Evolutionary conservation across 2,888 invertebrate species (phyloP), one percentile per base, ranked within the genome.

Genomic region (Eurytoma californica): DNA sequence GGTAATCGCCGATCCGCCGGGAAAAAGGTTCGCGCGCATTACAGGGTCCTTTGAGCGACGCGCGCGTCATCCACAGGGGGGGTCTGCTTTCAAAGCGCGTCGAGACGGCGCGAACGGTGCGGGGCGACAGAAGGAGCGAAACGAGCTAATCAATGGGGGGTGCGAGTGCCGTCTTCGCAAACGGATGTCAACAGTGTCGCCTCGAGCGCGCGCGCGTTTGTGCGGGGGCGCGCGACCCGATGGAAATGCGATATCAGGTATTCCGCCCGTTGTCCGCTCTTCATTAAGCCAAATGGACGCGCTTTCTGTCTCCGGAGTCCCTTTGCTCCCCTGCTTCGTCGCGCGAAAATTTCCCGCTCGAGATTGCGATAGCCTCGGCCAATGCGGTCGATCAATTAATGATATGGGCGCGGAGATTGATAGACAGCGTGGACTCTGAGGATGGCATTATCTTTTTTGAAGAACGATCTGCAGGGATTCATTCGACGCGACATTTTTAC

Each of bases 41-140:
- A 39, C 1, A 39, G 9, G 39, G 39, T 39, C 39, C 39, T 39
- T 1, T 9, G 7, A 39, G 9, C 9, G 9, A 7, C 39, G 7
- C 30, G 7, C 30, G 30, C 30, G 30, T 30, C 7, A 30, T 30
- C 4, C 30, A 3, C 39, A n/a, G 39, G 7, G 39, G 9, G 1
- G 74, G 61, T 79, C 75, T 16, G 39, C 18, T 79, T 79, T 70
- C 79, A 79, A 79, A 79, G 79, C 1, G 9, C 39, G 39, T 9
- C 39, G 39, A 7, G 7, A 39, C 39, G 7, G 39, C 7, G 39
- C 51, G 47, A 70, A n/a, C 18, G n/a, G 20, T 60, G 55, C 14
- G 7, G 24, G 47, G n/a, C 20, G 47, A 13, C 39, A 39, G 39
- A 39, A 39, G 28, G 18, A 61, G 3, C 13, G 47, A 18, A 16